Base-by-base conservation (phyloP, 2,888 invertebrate species). In the Drosophila kanekoi region DNA sequence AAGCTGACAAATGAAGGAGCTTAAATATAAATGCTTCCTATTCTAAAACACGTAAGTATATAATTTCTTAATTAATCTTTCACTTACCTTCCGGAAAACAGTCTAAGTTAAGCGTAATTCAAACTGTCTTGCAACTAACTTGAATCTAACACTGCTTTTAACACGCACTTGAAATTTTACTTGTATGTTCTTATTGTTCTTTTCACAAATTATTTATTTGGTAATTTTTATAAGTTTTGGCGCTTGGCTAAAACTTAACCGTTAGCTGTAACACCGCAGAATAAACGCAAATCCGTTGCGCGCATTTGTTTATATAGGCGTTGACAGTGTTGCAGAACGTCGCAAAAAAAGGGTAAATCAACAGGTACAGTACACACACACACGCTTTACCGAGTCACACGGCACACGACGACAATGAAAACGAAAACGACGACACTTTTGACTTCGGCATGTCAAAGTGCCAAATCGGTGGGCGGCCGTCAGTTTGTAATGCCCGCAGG, bases 281-380 rank as follows among this genome's bases (percentile, higher is more conserved):
- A 89, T 85, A 89, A 89, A 89, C 82, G 82, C 79, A 87, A 84
- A 73, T 84, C 85, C 82, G 77, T 64, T 58, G 82, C 49, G 74
- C 57, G 60, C 85, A 71, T 87, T 89, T 84, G 79, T 73, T 85
- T 85, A 72, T 87, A 85, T 89, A 85, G 84, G 74, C 77, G 60
- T 44, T 51, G 65, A 51, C 64, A 47, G 52, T 61, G 62, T 68
- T 53, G 49, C 60, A 57, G 66, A 59, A 53, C 66, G 66, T 62
- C 78, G 63, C 60, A 68, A 51, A 32, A 23, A 84, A 88, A 84
- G 87, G 87, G 74, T 88, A 81, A 78, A 68, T 80, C 84, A 86
- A 84, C 88, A 88, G 89, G 89, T 84, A 80, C 62, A 68, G 51
- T 54, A 10, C 13, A 33, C 9, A 45, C 64, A 40, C 64, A 40